Percentiles rank a stretch among this genome's conserved stretches.
Evolutionary conservation across 2,113 vertebrate species (phyloP).

Genomic region (Cairina moschata): DNA sequence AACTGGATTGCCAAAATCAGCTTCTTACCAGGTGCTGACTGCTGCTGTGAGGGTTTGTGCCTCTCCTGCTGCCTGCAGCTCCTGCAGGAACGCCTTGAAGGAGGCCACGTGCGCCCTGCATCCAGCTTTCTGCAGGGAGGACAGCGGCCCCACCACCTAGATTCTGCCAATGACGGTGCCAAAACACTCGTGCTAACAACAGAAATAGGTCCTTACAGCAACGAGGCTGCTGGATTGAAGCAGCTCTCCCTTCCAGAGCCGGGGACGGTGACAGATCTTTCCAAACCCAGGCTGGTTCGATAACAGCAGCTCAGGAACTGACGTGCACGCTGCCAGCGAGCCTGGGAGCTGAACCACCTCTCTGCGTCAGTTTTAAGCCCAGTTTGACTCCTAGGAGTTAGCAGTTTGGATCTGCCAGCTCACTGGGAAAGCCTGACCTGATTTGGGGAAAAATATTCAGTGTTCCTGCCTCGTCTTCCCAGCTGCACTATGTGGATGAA

Average conservation of each 20-base stretch:
- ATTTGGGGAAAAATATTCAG: not conserved
- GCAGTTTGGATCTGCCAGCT: not conserved
- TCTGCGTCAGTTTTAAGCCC: not conserved
- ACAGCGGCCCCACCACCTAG: not conserved
- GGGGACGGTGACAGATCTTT: not conserved
- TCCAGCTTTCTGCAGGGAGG: not conserved
- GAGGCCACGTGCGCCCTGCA: not conserved
- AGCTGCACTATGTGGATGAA: rapidly evolving
- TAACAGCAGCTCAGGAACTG: not conserved
- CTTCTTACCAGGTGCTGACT: not conserved
- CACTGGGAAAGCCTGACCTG: not conserved
- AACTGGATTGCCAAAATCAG: not conserved
- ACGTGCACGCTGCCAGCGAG: rapidly evolving
- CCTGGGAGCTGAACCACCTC: not conserved
- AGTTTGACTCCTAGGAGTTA: not conserved
- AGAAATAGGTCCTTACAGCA: not conserved
- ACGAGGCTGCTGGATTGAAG: too few species aligned
- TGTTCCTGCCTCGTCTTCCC: not conserved
- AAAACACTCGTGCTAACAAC: not conserved
- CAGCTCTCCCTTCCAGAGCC: too few species aligned
- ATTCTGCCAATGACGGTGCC: not conserved
- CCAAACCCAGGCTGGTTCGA: not conserved
- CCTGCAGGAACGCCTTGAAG: not conserved
- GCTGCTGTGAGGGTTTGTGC: not conserved
- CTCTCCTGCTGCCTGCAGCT: not conserved